Conservation (phyloP, 2,113 vertebrate genomes). For the Psittacus erithacus region DNA sequence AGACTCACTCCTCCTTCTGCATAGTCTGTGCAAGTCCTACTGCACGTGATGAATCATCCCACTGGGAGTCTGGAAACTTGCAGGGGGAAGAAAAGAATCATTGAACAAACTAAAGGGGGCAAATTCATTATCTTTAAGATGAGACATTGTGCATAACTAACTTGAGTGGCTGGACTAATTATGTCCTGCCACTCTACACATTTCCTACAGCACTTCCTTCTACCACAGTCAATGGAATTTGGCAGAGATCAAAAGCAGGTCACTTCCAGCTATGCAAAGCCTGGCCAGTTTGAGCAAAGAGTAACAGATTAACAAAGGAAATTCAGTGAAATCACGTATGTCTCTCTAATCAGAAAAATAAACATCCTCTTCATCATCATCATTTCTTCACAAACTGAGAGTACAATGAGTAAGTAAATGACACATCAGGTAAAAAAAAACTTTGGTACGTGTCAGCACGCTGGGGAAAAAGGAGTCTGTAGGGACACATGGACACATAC, state of each 20-base stretch:
- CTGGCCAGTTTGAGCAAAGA: not conserved
- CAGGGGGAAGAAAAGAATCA: not conserved
- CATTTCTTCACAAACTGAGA: not conserved
- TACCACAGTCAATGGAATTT: not conserved
- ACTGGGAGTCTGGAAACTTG: not conserved
- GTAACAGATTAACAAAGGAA: not conserved
- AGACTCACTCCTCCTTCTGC: not conserved
- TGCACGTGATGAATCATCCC: not conserved
- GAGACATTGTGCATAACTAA: not conserved
- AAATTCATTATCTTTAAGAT: not conserved
- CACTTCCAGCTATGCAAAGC: not conserved
- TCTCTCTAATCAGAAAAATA: not conserved
- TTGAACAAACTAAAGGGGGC: not conserved
- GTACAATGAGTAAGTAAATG: not conserved
- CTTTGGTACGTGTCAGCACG: not conserved
- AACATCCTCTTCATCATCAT: not conserved
- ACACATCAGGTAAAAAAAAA: not conserved
- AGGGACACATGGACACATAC: not conserved
- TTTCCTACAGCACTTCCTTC: not conserved
- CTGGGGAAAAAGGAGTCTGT: not conserved
- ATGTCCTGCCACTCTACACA: not conserved
- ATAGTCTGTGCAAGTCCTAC: not conserved
- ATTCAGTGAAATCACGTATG: not conserved
- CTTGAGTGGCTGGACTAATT: not conserved
- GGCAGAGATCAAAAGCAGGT: slow-evolving; percentile 6